Base-by-base conservation (phyloP, 2,113 vertebrate genomes). In the Pitta sordida region DNA sequence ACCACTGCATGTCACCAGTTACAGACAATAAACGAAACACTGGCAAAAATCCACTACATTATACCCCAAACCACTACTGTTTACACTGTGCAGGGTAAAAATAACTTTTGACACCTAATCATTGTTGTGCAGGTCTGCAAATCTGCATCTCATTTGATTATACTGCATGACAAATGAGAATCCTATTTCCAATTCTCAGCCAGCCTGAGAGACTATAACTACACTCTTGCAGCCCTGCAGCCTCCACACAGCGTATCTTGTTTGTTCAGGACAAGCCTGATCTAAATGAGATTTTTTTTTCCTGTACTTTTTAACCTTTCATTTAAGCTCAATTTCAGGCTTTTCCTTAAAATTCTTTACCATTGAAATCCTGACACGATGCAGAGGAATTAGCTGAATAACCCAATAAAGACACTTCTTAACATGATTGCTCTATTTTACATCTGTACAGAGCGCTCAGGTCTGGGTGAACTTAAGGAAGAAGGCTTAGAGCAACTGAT, bases 91-190 rank as follows among this genome's bases (percentile, higher is more conserved):
- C 56, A 60, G 60, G 59, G 74, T 64, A 69, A 85, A 65, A 60
- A 48, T 58, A 56, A 60, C 34, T 4, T 32, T 7, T 44, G 30
- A 68, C 48, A 53, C 70, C 83, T 92, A 92, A 88, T 92, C 91
- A 65, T 60, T 48, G 53, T 32, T 71, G 48, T 55, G 58, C 93
- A 96, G 91, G 71, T 87, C 77, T 96, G 78, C 67, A 90, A 73
- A 81, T 91, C 67, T 91, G 87, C 80, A 95, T 69, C 77, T 41
- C 74, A 78, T 91, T 85, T 94, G 49, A 92, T 81, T 91, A 64
- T 32, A 49, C 30, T 70, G 67, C 77, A 64, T 64, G 59, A 85
- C 49, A 93, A 92, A 95, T 58, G 62, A 70, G 56, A 91, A 86
- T n/a, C 51, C 27, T 56, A 32, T 76, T 78, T 74, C 76, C 15